Conservation (phyloP, 2,888 invertebrate genomes). For the Halictus quadricinctus region DNA sequence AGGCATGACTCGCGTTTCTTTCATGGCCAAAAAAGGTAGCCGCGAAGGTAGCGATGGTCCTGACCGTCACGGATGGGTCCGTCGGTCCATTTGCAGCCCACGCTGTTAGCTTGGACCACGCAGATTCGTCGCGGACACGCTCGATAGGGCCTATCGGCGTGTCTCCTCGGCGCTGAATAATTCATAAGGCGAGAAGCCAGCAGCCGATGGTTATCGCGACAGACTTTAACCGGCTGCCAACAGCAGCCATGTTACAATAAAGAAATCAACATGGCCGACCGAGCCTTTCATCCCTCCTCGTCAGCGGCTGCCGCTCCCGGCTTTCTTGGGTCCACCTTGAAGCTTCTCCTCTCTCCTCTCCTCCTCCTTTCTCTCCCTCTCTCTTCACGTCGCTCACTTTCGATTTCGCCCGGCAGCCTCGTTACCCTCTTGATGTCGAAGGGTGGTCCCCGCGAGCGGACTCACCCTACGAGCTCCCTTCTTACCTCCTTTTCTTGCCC, state of each 20-base stretch:
- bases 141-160: conserved; percentile 57
- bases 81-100: conserved; percentile 27
- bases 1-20: conserved; percentile 44
- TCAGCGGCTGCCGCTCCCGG: conserved; percentile 51
- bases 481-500: conserved; percentile 68
- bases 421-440: conserved; percentile 77
- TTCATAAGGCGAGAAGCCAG: conserved; percentile 71
- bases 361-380: conserved; percentile 21
- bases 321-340: conserved; percentile 65
- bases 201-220: conserved; percentile 73
- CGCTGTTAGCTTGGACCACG: conserved; percentile 11
- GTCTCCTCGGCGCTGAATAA: conserved; percentile 72
- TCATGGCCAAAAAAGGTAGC: conserved; percentile 16
- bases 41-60: conserved; percentile 24
- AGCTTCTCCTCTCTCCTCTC: conserved; percentile 12
- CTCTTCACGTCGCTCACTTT: conserved; percentile 77
- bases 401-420: conserved; percentile 81
- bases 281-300: conserved; percentile 62
- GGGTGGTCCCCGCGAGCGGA: conserved; percentile 58
- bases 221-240: conserved; percentile 78
- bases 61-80: conserved; percentile 20
- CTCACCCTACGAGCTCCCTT: conserved; percentile 57
- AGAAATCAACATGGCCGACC: conserved; percentile 82
- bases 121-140: conserved; percentile 54
- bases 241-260: conserved; percentile 81